Evolutionary conservation across 2,888 invertebrate species (phyloP).

Genomic region (Clitarchus hookeri): DNA sequence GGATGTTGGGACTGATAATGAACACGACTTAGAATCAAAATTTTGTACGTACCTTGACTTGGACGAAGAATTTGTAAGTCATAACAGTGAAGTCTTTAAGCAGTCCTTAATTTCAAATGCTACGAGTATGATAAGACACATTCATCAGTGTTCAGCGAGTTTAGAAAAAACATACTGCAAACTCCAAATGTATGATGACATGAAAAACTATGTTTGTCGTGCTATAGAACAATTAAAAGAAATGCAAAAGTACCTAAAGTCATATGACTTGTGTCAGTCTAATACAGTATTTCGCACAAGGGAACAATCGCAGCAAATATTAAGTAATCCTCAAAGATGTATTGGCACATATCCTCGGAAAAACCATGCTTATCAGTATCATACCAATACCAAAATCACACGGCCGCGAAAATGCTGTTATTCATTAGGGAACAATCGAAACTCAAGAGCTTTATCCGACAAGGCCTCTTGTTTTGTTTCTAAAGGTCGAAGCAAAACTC

Average conservation of each 20-base stretch:
- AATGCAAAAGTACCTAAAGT: neutral
- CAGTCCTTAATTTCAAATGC: neutral
- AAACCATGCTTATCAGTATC: neutral
- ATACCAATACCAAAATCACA: neutral
- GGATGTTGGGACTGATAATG: neutral
- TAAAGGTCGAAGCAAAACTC: neutral
- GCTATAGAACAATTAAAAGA: neutral
- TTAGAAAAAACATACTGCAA: neutral
- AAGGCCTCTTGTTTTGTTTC: neutral
- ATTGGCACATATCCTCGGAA: neutral
- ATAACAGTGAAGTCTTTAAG: neutral
- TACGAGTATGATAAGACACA: neutral
- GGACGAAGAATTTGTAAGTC: neutral
- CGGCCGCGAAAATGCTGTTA: neutral
- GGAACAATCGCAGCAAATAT: neutral
- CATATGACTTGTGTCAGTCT: neutral
- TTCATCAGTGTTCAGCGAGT: neutral
- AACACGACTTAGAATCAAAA: neutral
- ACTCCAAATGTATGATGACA: neutral
- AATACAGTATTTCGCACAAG: neutral
- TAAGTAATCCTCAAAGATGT: neutral
- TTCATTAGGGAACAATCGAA: neutral
- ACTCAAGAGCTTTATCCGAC: neutral
- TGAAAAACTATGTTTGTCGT: neutral
- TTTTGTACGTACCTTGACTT: slow-evolving; percentile 1